A percentile compares a stretch with the other conserved stretches of the same genome.
Evolutionary conservation across 2,113 vertebrate genomes (phyloP).

Genomic region (Triplophysa rosa): DNA sequence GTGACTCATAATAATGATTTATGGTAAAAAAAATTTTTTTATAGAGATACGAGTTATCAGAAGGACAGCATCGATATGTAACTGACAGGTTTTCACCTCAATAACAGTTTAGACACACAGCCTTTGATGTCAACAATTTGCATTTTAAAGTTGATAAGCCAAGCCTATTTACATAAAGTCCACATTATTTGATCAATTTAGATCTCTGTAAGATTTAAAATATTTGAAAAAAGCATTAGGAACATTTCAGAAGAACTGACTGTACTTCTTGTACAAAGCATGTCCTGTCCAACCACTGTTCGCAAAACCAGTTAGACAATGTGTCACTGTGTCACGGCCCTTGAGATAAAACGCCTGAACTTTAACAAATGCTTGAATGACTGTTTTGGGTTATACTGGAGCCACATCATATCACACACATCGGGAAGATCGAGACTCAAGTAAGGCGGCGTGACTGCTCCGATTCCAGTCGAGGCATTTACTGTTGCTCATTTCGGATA

Average conservation of each 20-base stretch:
- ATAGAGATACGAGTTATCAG: too few species aligned
- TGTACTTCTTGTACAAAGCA: not conserved
- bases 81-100: too few species aligned
- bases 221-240: not conserved
- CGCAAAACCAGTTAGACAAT: not conserved
- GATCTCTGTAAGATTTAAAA: too few species aligned
- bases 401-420: not conserved
- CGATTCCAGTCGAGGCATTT: conserved; percentile 31
- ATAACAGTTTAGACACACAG: too few species aligned
- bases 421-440: conserved; percentile 16
- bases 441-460: conserved; percentile 6
- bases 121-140: too few species aligned
- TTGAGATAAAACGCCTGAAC: not conserved
- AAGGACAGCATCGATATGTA: too few species aligned
- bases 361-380: conserved; percentile 1
- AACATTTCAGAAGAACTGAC: not conserved
- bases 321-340: too few species aligned
- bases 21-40: too few species aligned
- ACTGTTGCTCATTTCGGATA: conserved; percentile 24
- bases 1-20: too few species aligned
- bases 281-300: not conserved
- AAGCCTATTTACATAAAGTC: too few species aligned
- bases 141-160: too few species aligned
- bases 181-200: too few species aligned
- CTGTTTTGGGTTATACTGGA: conserved; percentile 24